Percentiles rank a stretch among this genome's conserved stretches.
Evolutionary conservation across 2,113 vertebrate genomes (phyloP).

Genomic region (Sporophila hypoxantha): DNA sequence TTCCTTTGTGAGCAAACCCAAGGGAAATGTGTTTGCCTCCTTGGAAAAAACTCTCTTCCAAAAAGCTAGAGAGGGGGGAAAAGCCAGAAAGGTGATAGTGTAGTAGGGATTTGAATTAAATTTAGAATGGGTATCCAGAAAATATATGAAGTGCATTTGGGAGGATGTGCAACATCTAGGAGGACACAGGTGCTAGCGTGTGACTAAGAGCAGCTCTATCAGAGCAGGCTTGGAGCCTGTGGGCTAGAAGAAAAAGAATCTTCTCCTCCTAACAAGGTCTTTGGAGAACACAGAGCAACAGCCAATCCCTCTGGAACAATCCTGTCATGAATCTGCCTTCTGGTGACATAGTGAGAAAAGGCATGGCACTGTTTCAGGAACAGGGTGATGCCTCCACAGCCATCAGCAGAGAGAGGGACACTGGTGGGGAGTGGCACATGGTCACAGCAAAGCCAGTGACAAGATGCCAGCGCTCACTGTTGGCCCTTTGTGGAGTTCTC

Average conservation of each 20-base stretch:
- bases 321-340: background rate
- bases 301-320: background rate
- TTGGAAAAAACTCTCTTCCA: background rate
- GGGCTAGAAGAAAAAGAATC: background rate
- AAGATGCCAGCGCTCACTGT: background rate
- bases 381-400: background rate
- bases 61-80: background rate
- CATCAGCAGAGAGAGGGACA: background rate
- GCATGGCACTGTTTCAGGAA: background rate
- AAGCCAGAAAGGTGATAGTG: background rate
- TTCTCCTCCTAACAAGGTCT: background rate
- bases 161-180: background rate
- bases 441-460: background rate
- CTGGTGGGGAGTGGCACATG: background rate
- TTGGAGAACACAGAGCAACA: background rate
- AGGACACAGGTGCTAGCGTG: rapidly evolving
- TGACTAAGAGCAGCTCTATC: background rate
- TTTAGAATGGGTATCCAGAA: background rate
- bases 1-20: background rate
- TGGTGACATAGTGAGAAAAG: background rate
- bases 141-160: background rate
- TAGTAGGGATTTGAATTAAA: background rate
- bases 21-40: background rate
- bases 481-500: background rate
- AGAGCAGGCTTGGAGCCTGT: background rate